Evolutionary conservation across 2,113 vertebrate genomes (phyloP).

Genomic region (Panthera tigris): DNA sequence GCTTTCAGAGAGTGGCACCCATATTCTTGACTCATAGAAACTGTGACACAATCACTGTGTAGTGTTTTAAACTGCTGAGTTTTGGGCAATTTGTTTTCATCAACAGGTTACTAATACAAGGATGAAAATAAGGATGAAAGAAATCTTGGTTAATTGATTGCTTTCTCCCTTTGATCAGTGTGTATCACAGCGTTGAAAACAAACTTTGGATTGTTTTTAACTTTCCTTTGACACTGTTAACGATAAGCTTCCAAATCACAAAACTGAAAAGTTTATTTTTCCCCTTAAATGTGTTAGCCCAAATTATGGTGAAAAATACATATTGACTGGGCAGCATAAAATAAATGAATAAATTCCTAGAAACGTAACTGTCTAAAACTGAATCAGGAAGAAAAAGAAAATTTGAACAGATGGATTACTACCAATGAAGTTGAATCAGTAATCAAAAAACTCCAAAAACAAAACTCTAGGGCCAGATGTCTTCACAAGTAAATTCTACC

Average conservation of each 20-base stretch:
- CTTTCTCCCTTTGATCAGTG: slow-evolving; percentile 14
- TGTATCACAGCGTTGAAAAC: not conserved
- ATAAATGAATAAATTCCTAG: not conserved
- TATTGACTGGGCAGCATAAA: not conserved
- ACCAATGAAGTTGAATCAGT: not conserved
- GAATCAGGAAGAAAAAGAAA: not conserved
- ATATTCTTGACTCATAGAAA: not conserved
- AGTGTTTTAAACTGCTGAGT: not conserved
- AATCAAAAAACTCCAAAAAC: not conserved
- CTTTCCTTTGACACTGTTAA: not conserved
- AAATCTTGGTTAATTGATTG: not conserved
- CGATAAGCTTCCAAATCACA: slow-evolving; percentile 9
- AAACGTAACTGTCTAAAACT: not conserved
- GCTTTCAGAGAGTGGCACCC: not conserved
- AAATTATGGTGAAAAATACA: not conserved
- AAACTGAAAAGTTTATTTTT: not conserved
- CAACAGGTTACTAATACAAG: not conserved
- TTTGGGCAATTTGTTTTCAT: not conserved
- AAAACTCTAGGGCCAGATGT: not conserved
- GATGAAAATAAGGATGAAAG: not conserved
- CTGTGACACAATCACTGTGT: not conserved
- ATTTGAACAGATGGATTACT: not conserved
- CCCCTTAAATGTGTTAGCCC: not conserved
- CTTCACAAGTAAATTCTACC: not conserved
- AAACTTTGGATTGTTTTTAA: not conserved